A percentile compares a stretch with the other conserved stretches of the same genome.
These are phyloP conservation scores for Coracopsis vasa DNA, from an alignment of 2,113 vertebrate species.

Conservation along the genomic window DNA sequence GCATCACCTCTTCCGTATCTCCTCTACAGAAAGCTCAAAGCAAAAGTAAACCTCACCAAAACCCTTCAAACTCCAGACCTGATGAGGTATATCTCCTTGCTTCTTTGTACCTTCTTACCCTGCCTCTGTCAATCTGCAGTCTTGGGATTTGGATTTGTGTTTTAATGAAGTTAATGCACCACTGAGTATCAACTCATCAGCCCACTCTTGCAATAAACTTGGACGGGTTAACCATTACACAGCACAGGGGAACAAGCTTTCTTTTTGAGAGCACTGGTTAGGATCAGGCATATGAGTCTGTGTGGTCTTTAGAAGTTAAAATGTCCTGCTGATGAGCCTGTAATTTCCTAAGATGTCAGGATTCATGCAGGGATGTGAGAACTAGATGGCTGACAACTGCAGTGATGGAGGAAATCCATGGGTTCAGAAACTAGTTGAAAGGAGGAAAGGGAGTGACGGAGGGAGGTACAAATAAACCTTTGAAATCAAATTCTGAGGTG, in stretches of 20 bases:
- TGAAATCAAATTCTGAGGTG: not conserved
- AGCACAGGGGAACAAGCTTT: not conserved
- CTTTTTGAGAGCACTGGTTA: not conserved
- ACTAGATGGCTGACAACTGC: not conserved
- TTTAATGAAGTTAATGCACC: not conserved
- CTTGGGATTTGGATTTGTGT: not conserved
- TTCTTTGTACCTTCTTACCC: not conserved
- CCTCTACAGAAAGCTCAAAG: not conserved
- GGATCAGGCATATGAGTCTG: rapidly evolving
- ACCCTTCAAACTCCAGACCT: not conserved
- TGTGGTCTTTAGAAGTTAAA: not conserved
- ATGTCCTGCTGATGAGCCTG: not conserved
- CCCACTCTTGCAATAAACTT: not conserved
- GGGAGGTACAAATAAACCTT: not conserved
- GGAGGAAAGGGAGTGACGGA: not conserved
- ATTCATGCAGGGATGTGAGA: not conserved
- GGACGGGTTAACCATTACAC: not conserved
- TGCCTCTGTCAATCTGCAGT: not conserved
- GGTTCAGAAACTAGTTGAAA: not conserved
- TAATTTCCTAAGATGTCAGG: not conserved
- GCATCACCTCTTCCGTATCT: not conserved
- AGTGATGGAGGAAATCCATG: not conserved
- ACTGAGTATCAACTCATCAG: not conserved
- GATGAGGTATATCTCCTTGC: not conserved
- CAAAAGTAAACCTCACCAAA: not conserved